Evolutionary conservation across 2,797 vertebrate genomes (phyloP), one percentile per base, ranked within the genome.

Genomic region (Echiichthys vipera): DNA sequence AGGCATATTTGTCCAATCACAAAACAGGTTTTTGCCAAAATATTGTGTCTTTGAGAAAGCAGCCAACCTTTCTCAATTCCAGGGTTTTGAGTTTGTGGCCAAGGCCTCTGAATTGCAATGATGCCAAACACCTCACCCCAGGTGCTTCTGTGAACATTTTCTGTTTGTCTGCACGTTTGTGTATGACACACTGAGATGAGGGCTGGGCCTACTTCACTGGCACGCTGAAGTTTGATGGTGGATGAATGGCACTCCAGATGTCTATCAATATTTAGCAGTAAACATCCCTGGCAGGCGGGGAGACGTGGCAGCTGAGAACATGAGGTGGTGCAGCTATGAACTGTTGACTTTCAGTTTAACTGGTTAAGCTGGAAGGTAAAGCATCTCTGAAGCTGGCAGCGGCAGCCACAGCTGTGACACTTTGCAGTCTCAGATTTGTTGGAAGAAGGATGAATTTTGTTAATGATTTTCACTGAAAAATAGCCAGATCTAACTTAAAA

Each of bases 251-350:
- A 70, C 78, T 85, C 91, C 95, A 95, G 94, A 95, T 95, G 95
- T 95, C 93, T 88, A 95, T 95, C 94, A 95, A 95, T 95, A 95
- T 95, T 95, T 94, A 95, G 90, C 89, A 94, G 93, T 87, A 90
- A 93, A 93, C 93, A 92, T 92, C 88, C 78, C 88, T 84, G 87
- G 87, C 87, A 79, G 91, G 89, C 79, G 72, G 92, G 84, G 87
- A 84, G 83, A 90, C 51, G 78, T 88, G 84, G 90, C 92, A 92
- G 90, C 88, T 89, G 92, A 92, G 86, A 79, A 67, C 61, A 78
- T 36, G 88, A 89, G 76, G 86, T 85, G 89, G 78, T 81, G 84
- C 83, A 81, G 71, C 61, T 9, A 57, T 84, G 83, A 92, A 82
- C 81, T 80, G 86, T 55, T 78, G 78, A 87, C 75, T 83, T 71